Base-by-base conservation (phyloP, 2,888 invertebrate species). In the Melanostoma mellinum region DNA sequence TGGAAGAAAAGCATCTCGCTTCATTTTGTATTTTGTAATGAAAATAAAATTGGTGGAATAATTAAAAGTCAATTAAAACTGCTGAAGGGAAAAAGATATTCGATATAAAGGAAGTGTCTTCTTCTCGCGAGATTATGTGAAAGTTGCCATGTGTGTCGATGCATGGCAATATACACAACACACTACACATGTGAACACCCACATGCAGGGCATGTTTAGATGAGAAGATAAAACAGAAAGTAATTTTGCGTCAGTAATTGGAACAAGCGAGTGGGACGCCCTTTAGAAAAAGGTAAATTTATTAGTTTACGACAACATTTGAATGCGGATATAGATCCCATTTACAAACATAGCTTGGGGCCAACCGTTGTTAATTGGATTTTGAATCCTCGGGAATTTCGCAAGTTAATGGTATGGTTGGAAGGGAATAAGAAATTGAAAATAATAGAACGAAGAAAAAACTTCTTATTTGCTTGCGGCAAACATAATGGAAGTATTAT, bases 1-100 rank as follows among this genome's bases (percentile, higher is more conserved):
- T 6, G 2, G 40, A 58, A 40, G 32, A 40, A 9, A 40, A 30
- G 10, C 35, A 60, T 44, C 5, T 20, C 30, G 30, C 50, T 50
- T 46, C 50, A 63, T 46, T 67, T 71, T 61, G 58, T 60, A 63
- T 46, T 67, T 71, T 61, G 58, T 60, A 76, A 72, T 67, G 72
- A 76, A 76, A 76, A 72, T 72, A 68, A 81, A 81, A 76, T 81
- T 81, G 81, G 67, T 72, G 72, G 67, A 81, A 76, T 81, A 76
- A 81, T 81, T 81, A 81, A 81, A 81, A 81, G 76, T 81, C 81
- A 81, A 81, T 76, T 81, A 76, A 81, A 76, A 72, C 44, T 42
- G 61, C 81, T 67, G 56, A 60, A 53, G 76, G 81, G 60, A 60
- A 55, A 20, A 36, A 42, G 76, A 72, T 61, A 65, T 61, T 67